Percentiles rank a stretch among this genome's conserved stretches.
Evolutionary conservation across 2,888 invertebrate species (phyloP).

Genomic region (Bombylius discolor): DNA sequence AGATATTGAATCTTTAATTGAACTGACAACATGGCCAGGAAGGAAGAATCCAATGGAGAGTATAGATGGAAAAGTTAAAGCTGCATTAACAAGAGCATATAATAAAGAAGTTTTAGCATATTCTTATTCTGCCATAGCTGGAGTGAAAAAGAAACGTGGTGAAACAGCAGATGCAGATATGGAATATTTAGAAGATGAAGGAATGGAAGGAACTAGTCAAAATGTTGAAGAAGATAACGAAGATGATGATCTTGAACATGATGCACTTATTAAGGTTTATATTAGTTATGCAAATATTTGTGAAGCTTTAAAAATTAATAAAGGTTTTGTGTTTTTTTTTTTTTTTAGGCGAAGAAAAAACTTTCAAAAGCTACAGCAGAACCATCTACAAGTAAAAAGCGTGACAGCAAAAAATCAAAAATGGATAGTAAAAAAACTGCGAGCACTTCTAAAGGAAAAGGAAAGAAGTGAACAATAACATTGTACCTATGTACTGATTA

Average conservation of each 20-base stretch:
- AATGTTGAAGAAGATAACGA: conserved; percentile 38
- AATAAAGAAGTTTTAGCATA: conserved; percentile 71
- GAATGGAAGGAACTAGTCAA: conserved; percentile 33
- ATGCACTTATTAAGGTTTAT: conserved; percentile 58
- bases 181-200: conserved; percentile 31
- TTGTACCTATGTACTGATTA: no score
- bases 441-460: conserved; percentile 6
- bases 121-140: conserved; percentile 58
- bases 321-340: neutral
- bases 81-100: conserved; percentile 83
- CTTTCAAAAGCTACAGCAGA: conserved; percentile 20
- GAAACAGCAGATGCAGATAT: conserved; percentile 33
- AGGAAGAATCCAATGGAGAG: conserved; percentile 60
- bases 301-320: neutral
- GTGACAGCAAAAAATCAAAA: conserved; percentile 7
- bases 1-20: conserved; percentile 80
- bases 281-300: no score
- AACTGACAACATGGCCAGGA: conserved; percentile 74
- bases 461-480: neutral
- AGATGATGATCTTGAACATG: conserved; percentile 50
- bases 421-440: conserved; percentile 16
- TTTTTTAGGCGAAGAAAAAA: conserved; percentile 26
- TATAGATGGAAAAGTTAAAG: conserved; percentile 75
- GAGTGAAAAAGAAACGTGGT: conserved; percentile 47
- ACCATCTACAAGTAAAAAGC: conserved; percentile 1